Evolutionary conservation across 2,113 vertebrate species (phyloP).

Genomic region (Cynopterus brachyotis): DNA sequence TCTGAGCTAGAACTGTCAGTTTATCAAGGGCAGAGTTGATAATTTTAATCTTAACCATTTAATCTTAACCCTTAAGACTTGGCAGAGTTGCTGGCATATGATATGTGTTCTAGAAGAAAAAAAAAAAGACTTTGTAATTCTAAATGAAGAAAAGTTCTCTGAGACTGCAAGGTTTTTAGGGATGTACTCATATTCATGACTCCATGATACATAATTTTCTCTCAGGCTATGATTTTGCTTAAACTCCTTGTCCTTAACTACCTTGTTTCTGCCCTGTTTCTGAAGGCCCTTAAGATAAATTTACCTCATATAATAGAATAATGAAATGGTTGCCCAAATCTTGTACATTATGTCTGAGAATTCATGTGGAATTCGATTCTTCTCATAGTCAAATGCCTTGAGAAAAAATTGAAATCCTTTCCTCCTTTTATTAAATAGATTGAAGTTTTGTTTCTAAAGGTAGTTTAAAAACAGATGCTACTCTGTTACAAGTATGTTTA

Average conservation of each 20-base stretch:
- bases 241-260: background rate
- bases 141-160: background rate
- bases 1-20: background rate
- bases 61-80: background rate
- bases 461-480: background rate
- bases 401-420: background rate
- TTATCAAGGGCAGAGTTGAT: background rate
- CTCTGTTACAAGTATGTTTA: background rate
- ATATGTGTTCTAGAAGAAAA: background rate
- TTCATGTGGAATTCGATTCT: background rate
- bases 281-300: background rate
- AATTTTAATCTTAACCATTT: no score
- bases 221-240: background rate
- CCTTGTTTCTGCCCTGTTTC: background rate
- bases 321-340: background rate
- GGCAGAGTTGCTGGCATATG: background rate
- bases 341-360: background rate
- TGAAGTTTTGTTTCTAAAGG: background rate
- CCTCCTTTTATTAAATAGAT: background rate
- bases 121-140: background rate
- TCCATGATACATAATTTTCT: background rate
- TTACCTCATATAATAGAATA: background rate
- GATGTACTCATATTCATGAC: background rate
- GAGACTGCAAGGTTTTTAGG: background rate
- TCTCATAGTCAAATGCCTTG: background rate